Percentiles rank a stretch among this genome's conserved stretches.
These are phyloP conservation scores for Lagenorhynchus albirostris DNA, from an alignment of 2,113 vertebrate genomes.

Conservation along the genomic window DNA sequence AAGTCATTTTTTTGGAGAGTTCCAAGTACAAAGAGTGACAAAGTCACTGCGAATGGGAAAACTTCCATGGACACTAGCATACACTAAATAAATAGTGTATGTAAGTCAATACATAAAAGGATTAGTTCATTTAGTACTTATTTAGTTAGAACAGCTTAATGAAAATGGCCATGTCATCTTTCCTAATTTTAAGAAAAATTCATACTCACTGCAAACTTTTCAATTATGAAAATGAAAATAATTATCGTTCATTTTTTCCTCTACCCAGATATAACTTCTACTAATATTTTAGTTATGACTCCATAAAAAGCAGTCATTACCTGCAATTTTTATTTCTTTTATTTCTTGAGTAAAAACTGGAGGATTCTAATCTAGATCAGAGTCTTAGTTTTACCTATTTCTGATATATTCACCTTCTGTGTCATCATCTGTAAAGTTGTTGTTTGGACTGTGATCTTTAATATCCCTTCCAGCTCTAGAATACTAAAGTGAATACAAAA, in stretches of 20 bases:
- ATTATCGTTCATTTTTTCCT: neutral
- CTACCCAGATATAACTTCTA: neutral
- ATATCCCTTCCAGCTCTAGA: neutral
- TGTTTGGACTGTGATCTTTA: neutral
- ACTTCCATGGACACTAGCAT: neutral
- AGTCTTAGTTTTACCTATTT: neutral
- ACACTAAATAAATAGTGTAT: neutral
- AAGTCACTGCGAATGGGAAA: slow-evolving; percentile 5
- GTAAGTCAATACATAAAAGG: neutral
- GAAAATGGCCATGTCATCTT: neutral
- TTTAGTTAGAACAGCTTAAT: neutral
- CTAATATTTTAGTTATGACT: neutral
- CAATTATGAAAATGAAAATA: neutral
- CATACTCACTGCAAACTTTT: neutral
- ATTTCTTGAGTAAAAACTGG: neutral
- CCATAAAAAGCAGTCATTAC: neutral
- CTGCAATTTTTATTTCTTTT: neutral
- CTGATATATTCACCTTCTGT: neutral
- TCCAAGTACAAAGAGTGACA: neutral
- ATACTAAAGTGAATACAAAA: neutral
- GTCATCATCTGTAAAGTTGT: neutral
- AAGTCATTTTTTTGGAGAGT: neutral
- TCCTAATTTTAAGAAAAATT: neutral
- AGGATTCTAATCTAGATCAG: neutral
- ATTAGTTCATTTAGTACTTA: neutral